Evolutionary conservation across 2,888 invertebrate species (phyloP).

Genomic region (Heteropelma amictum): DNA sequence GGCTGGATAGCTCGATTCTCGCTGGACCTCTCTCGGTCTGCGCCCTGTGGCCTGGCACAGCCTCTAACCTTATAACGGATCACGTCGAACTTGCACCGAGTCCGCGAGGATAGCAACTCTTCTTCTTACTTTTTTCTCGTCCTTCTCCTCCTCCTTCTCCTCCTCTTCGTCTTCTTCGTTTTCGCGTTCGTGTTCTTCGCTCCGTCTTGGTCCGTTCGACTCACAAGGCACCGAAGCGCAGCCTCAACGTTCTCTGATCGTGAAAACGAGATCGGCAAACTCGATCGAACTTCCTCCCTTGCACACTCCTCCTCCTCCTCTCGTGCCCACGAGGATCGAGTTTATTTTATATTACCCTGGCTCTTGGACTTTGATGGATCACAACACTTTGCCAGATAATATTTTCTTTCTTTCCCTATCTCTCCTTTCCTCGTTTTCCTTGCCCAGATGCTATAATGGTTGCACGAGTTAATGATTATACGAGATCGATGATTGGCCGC

Average conservation of each 20-base stretch:
- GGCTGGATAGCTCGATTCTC: slow-evolving; percentile 39
- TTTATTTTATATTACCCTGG: slow-evolving; percentile 47
- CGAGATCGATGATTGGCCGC: not conserved
- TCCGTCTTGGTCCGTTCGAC: not conserved
- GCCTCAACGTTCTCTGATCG: slow-evolving; percentile 50
- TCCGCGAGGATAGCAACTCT: slow-evolving; percentile 37
- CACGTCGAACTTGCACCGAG: slow-evolving; percentile 60
- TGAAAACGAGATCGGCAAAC: slow-evolving; percentile 58
- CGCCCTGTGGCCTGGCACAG: slow-evolving; percentile 56
- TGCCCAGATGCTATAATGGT: slow-evolving; percentile 7
- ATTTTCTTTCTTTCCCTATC: slow-evolving; percentile 38
- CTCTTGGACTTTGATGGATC: slow-evolving; percentile 54
- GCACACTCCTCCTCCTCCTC: slow-evolving; percentile 37
- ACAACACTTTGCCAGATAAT: slow-evolving; percentile 47
- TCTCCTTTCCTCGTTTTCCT: slow-evolving; percentile 10
- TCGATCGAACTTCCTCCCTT: slow-evolving; percentile 53
- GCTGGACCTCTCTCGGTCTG: slow-evolving; percentile 49
- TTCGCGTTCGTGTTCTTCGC: slow-evolving; percentile 40
- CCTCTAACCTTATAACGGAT: slow-evolving; percentile 71
- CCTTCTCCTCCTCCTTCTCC: slow-evolving; percentile 31
- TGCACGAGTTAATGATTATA: slow-evolving; percentile 26
- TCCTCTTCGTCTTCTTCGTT: slow-evolving; percentile 38
- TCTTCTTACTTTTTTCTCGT: slow-evolving; percentile 55
- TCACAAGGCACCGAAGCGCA: slow-evolving; percentile 33
- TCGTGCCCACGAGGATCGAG: slow-evolving; percentile 42